These are phyloP conservation scores for Ostrea denselamellosa DNA, from an alignment of 1,140 invertebrate species.

Conservation along the genomic window DNA sequence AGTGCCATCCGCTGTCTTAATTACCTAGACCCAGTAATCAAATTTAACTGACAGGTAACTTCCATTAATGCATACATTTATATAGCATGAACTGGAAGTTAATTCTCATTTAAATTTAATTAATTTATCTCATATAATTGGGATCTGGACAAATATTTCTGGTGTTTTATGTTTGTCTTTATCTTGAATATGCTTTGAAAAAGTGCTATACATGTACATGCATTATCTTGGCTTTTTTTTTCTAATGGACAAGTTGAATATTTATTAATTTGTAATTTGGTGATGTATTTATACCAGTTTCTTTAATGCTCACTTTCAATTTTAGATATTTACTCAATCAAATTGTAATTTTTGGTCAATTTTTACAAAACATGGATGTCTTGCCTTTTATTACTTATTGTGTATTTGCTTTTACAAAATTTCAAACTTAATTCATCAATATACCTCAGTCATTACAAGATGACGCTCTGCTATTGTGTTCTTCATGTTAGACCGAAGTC, in stretches of 20 bases:
- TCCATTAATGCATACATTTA: too few relatives aligned
- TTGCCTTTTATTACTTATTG: neutral
- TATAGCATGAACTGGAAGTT: too few relatives aligned
- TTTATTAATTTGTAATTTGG: too few relatives aligned
- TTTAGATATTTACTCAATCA: neutral
- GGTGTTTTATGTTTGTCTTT: constrained; percentile 7
- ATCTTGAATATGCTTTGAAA: neutral
- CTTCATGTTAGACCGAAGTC: neutral
- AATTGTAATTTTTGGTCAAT: neutral
- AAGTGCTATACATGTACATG: constrained; percentile 10
- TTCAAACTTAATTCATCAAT: neutral
- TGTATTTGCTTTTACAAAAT: neutral
- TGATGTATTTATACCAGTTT: neutral
- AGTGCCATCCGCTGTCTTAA: neutral
- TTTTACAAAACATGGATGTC: neutral
- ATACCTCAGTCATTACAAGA: neutral
- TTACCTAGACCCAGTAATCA: neutral
- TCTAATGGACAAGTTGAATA: neutral
- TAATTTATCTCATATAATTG: too few relatives aligned
- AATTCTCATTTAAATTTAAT: too few relatives aligned
- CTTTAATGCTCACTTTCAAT: constrained; percentile 28
- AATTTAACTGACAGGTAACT: too few relatives aligned
- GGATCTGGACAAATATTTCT: neutral
- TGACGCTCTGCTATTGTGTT: neutral
- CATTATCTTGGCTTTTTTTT: neutral